These are phyloP conservation scores for Sipha flava DNA, from an alignment of 1,140 invertebrate genomes.

Conservation along the genomic window DNA sequence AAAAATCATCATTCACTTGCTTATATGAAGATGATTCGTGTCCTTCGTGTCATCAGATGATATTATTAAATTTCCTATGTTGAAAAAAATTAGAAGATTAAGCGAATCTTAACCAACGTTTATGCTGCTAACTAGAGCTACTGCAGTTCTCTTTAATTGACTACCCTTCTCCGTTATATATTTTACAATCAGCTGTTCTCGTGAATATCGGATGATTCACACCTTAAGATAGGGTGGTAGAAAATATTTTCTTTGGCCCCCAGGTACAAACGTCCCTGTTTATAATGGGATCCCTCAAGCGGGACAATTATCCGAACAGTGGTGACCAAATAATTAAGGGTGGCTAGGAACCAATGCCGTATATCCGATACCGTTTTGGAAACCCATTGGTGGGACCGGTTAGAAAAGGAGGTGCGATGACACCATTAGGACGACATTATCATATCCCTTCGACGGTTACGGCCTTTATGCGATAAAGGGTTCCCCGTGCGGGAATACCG, in stretches of 20 bases:
- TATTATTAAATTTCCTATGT: too few relatives aligned
- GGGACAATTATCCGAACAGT: conserved; percentile 15
- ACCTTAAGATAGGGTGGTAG: conserved; percentile 23
- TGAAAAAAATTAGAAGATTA: too few relatives aligned
- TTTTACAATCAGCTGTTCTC: conserved; percentile 28
- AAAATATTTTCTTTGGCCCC: conserved; percentile 19
- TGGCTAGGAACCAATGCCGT: too few relatives aligned
- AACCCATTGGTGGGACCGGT: background rate
- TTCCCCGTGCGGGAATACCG: conserved; percentile 27
- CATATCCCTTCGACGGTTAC: conserved; percentile 27
- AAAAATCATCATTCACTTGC: background rate
- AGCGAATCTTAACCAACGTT: too few relatives aligned
- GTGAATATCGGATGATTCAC: conserved; percentile 21
- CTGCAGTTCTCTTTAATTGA: background rate
- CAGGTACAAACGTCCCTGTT: background rate
- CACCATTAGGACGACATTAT: conserved; percentile 33
- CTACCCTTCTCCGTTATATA: background rate
- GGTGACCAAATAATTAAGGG: background rate
- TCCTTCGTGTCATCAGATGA: too few relatives aligned
- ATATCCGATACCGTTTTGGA: background rate
- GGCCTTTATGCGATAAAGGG: background rate
- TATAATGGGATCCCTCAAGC: conserved; percentile 29
- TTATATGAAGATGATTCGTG: background rate
- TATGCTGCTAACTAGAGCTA: background rate
- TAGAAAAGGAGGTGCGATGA: conserved; percentile 17